Evolutionary conservation across 2,113 vertebrate species (phyloP).

Genomic region (Gymnarchus niloticus): DNA sequence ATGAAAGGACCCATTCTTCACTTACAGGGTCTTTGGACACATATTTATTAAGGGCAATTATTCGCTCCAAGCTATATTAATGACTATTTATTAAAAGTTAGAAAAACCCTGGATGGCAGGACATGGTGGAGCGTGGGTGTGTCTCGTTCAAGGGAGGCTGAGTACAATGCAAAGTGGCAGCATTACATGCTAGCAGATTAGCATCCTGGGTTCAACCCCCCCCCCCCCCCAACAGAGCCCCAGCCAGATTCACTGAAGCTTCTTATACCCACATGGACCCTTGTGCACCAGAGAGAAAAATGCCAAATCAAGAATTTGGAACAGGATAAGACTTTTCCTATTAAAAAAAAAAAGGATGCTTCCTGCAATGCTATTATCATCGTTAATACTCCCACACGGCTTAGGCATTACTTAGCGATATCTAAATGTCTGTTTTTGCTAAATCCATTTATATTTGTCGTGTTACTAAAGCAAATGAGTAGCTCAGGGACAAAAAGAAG

Average conservation of each 20-base stretch:
- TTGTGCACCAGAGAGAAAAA: not conserved
- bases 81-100: slow-evolving; percentile 17
- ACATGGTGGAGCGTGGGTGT: not conserved
- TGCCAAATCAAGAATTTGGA: not conserved
- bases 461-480: not conserved
- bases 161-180: not conserved
- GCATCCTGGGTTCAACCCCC: too few relatives aligned
- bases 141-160: not conserved
- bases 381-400: not conserved
- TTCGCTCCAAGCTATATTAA: slow-evolving; percentile 19
- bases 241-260: too few relatives aligned
- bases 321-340: not conserved
- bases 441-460: slow-evolving; percentile 5
- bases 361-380: not conserved
- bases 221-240: too few relatives aligned
- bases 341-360: not conserved
- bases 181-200: not conserved
- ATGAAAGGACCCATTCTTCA: slow-evolving; percentile 19
- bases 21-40: not conserved
- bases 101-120: not conserved
- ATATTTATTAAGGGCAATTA: slow-evolving; percentile 20
- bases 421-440: slow-evolving; percentile 1
- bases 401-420: slow-evolving; percentile 4
- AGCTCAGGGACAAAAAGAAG: slow-evolving; percentile 22
- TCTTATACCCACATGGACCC: not conserved